phyloP scores from a whole-genome alignment of 92 coral and sea anemone species.

The Siderastrea siderea region DNA sequence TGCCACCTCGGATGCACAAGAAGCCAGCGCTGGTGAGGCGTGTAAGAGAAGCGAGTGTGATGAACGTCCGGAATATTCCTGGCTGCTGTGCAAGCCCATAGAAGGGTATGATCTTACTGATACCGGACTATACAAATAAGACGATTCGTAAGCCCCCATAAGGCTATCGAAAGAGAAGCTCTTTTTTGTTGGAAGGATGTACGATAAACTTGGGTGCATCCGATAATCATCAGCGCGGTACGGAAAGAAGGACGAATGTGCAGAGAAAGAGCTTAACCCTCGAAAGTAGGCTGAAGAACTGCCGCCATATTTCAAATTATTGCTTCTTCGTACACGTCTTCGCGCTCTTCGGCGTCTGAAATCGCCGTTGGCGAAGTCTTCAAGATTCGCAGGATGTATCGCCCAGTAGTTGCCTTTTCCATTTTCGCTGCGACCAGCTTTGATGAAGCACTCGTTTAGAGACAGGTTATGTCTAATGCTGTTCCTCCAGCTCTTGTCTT shows the following conservation, averaged over 20 bases:
- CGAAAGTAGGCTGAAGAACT: slow-evolving; percentile 70
- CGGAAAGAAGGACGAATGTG: slow-evolving; percentile 64
- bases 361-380: slow-evolving; percentile 98
- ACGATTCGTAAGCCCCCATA: slow-evolving; percentile 32
- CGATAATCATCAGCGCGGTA: slow-evolving; percentile 75
- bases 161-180: slow-evolving; percentile 84
- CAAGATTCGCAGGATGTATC: slow-evolving; percentile 95
- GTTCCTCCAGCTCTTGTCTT: slow-evolving; percentile 99
- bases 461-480: slow-evolving; percentile 97
- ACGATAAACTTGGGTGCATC: slow-evolving; percentile 56
- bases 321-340: slow-evolving; percentile 90
- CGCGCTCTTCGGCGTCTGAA: slow-evolving; percentile 96
- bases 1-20: neutral
- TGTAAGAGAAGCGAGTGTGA: slow-evolving; percentile 41
- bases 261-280: slow-evolving; percentile 56
- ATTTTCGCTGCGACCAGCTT: slow-evolving; percentile 98
- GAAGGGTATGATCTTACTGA: slow-evolving; percentile 46
- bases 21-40: slow-evolving; percentile 3
- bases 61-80: slow-evolving; percentile 15
- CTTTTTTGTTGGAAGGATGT: slow-evolving; percentile 73
- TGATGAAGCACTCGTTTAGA: slow-evolving; percentile 97
- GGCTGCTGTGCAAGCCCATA: slow-evolving; percentile 7
- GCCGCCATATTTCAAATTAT: slow-evolving; percentile 72
- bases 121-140: slow-evolving; percentile 40
- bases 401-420: slow-evolving; percentile 99